phyloP scores from a whole-genome alignment of 2,113 vertebrate genomes.

The Chiloscyllium plagiosum region DNA sequence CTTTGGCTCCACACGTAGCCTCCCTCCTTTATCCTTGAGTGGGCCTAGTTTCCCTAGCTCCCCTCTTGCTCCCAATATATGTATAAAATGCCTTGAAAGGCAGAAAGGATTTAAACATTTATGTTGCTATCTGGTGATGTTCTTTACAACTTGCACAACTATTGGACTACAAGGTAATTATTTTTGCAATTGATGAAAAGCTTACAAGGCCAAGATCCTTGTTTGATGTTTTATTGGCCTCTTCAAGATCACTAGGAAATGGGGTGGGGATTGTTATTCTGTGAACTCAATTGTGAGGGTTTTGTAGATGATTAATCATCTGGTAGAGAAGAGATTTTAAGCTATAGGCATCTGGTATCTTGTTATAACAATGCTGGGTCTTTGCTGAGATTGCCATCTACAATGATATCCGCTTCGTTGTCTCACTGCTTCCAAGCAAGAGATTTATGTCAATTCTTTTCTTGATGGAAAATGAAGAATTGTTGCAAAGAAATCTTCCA shows the following conservation, averaged over 20 bases:
- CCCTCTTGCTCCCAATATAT: no score
- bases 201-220: not conserved
- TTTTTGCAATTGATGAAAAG: not conserved
- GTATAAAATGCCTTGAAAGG: not conserved
- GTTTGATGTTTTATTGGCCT: not conserved
- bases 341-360: not conserved
- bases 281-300: not conserved
- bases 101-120: not conserved
- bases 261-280: not conserved
- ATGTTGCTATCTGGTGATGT: not conserved
- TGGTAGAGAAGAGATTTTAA: not conserved
- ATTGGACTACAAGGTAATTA: not conserved
- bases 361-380: no score
- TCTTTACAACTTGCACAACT: not conserved
- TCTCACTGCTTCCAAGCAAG: not conserved
- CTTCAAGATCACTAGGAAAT: no score
- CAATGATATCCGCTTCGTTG: not conserved
- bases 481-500: no score
- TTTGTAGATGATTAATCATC: not conserved
- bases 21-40: no score
- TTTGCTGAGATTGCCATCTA: not conserved
- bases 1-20: no score
- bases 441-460: not conserved
- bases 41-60: no score
- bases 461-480: not conserved